Evolutionary conservation across 2,797 vertebrate genomes (phyloP), one percentile per base, ranked within the genome.

Genomic region (Enteromius argenteus): DNA sequence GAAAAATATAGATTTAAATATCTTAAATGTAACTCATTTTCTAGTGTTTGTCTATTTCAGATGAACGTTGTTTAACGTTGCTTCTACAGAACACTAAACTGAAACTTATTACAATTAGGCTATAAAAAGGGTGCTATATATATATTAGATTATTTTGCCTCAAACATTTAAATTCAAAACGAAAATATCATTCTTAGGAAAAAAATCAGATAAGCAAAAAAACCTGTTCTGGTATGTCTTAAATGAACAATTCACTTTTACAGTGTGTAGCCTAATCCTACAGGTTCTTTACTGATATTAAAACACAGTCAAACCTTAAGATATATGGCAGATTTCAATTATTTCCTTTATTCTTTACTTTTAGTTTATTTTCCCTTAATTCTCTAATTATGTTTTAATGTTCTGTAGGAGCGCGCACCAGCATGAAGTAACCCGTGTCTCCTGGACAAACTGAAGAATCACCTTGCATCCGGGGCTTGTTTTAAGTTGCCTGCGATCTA

Each of bases 401-500:
- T 42, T 56, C 5, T 37, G 11, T 14, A 64, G 27, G 14, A 21
- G 13, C 39, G 30, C 15, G 62, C 62, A 9, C 15, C 32, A 21
- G 10, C 32, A 46, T 7, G 66, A 39, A 32, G 62, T 4, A 9
- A 3, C 30, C 44, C 15, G 23, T 49, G 21, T 73, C 23, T n/a
- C 4, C 14, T 32, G 69, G 46, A 58, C n/a, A 30, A 10, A 60
- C 30, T 30, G 7, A 21, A 74, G 68, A 37, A 62, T 2, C 72
- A 2, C 91, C 94, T 87, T 39, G 94, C 86, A 92, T 96, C 94
- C 81, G 14, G 89, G 97, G 97, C 97, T 97, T 97, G 97, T 97
- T 98, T 97, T 98, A 96, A 92, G 96, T 97, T 97, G 97, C 96
- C 97, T 97, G 97, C 81, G 96, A 92, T 93, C 91, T 89, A 32